Evolutionary conservation across 23 tunicate species (phyloP).

Genomic region (Ascidia mentula): DNA sequence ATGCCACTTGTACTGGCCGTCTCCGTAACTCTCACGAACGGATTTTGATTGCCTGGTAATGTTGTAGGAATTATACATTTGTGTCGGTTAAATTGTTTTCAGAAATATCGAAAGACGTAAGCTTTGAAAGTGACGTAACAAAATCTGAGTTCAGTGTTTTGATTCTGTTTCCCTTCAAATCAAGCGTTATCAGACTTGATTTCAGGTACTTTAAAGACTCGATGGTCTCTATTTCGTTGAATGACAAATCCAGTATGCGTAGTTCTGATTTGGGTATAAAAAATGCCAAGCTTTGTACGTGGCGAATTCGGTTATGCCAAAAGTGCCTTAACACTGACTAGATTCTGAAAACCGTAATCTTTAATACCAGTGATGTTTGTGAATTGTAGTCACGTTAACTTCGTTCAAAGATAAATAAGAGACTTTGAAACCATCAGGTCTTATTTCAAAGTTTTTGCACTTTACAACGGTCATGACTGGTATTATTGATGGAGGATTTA

Average conservation of each 20-base stretch:
- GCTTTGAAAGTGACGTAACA: not conserved
- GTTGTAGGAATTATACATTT: no score
- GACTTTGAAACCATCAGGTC: no score
- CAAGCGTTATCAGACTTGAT: not conserved
- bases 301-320: not conserved
- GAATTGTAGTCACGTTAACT: no score
- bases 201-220: not conserved
- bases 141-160: not conserved
- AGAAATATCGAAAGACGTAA: not conserved
- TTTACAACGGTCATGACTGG: not conserved
- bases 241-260: slow-evolving; percentile 1
- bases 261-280: not conserved
- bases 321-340: not conserved
- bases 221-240: slow-evolving; percentile 3
- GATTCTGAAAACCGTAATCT: not conserved
- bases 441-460: not conserved
- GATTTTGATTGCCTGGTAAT: no score
- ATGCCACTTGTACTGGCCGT: no score
- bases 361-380: not conserved
- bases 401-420: no score
- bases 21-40: no score
- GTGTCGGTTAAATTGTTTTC: not conserved
- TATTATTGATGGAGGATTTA: not conserved
- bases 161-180: not conserved
- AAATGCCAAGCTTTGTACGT: not conserved